Evolutionary conservation across 2,888 invertebrate genomes (phyloP).

Genomic region (Drosophila dives): DNA sequence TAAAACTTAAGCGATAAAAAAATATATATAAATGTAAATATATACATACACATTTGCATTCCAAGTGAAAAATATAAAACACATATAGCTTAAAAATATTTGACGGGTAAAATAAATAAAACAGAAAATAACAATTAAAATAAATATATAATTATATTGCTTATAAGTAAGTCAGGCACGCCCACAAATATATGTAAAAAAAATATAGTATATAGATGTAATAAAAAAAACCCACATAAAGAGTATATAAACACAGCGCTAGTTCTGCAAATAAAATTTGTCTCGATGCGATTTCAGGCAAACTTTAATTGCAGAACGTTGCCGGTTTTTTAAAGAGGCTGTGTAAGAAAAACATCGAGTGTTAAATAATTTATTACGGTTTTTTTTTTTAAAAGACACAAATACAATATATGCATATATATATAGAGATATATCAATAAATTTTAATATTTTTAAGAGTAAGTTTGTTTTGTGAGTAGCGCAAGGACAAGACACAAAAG

Average conservation of each 20-base stretch:
- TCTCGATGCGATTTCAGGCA: neutral
- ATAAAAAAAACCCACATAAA: slow-evolving; percentile 46
- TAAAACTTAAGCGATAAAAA: slow-evolving; percentile 42
- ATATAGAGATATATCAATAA: slow-evolving; percentile 41
- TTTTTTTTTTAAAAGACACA: slow-evolving; percentile 63
- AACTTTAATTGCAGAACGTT: slow-evolving; percentile 19
- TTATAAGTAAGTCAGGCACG: slow-evolving; percentile 52
- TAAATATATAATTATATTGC: slow-evolving; percentile 17
- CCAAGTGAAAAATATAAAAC: slow-evolving; percentile 39
- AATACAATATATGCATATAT: slow-evolving; percentile 63
- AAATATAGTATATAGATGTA: slow-evolving; percentile 21
- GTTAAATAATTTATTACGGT: slow-evolving; percentile 75
- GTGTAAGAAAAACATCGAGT: slow-evolving; percentile 76
- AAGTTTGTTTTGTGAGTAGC: slow-evolving; percentile 48
- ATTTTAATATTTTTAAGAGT: slow-evolving; percentile 42
- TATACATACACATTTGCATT: slow-evolving; percentile 57
- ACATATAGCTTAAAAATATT: slow-evolving; percentile 51
- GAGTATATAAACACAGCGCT: slow-evolving; percentile 33
- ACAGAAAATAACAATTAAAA: slow-evolving; percentile 14
- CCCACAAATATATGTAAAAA: slow-evolving; percentile 41
- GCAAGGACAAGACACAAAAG: slow-evolving; percentile 71
- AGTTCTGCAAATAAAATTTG: slow-evolving; percentile 17
- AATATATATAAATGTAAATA: slow-evolving; percentile 32
- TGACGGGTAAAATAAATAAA: slow-evolving; percentile 59
- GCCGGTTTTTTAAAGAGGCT: slow-evolving; percentile 24